Conservation (phyloP, 2,888 invertebrate genomes). For the Sminthurides aquaticus region DNA sequence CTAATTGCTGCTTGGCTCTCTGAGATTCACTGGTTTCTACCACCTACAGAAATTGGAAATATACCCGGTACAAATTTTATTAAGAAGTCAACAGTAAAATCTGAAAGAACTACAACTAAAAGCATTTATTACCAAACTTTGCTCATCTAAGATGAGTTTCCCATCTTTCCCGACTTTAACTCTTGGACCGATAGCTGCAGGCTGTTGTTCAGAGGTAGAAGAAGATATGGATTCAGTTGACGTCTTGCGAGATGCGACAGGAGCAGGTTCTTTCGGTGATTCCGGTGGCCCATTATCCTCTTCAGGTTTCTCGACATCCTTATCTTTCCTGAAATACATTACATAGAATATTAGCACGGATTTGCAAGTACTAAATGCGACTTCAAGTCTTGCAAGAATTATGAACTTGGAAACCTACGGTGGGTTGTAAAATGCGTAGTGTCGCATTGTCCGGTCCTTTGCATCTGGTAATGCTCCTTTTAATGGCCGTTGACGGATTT, state of each 20-base stretch:
- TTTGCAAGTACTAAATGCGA: too few relatives aligned
- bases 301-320: constrained; percentile 2
- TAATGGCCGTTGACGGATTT: constrained; percentile 25
- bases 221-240: constrained; percentile 12
- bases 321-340: constrained; percentile 11
- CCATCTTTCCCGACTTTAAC: constrained; percentile 80
- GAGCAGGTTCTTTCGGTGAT: neutral
- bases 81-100: too few relatives aligned
- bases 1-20: constrained; percentile 54
- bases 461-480: constrained; percentile 44
- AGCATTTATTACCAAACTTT: constrained; percentile 63
- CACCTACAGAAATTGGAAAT: too few relatives aligned
- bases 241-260: neutral
- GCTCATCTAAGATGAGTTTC: constrained; percentile 74
- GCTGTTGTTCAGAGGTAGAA: neutral
- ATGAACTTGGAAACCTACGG: constrained; percentile 31
- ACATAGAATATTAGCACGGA: too few relatives aligned
- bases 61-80: constrained; percentile 5
- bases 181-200: constrained; percentile 54
- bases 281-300: neutral
- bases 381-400: too few relatives aligned
- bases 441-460: constrained; percentile 62
- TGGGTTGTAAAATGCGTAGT: constrained; percentile 42
- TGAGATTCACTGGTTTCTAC: constrained; percentile 60
- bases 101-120: too few relatives aligned